phyloP scores from a whole-genome alignment of 2,113 vertebrate genomes.

The Spheniscus mendiculus region DNA sequence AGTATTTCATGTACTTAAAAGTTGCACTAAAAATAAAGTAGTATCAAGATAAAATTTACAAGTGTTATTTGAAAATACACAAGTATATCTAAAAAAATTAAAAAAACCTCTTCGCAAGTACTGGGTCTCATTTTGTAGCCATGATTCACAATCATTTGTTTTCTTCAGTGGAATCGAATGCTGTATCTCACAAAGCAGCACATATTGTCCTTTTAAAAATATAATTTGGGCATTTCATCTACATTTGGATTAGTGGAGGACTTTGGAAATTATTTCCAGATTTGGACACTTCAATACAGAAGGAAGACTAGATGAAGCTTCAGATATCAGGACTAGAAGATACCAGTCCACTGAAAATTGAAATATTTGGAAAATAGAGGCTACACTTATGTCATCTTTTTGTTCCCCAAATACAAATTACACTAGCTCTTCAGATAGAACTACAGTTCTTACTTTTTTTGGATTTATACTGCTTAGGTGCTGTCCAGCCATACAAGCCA shows the following conservation, averaged over 20 bases:
- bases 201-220: background rate
- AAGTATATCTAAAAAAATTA: background rate
- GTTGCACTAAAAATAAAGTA: background rate
- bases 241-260: background rate
- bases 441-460: slow-evolving; percentile 71
- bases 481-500: slow-evolving; percentile 94
- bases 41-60: background rate
- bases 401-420: background rate
- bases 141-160: background rate
- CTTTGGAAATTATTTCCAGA: background rate
- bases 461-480: slow-evolving; percentile 83
- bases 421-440: background rate
- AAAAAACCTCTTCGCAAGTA: background rate
- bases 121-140: too few species aligned
- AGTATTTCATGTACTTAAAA: background rate
- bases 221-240: background rate
- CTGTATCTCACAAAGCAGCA: background rate
- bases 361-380: background rate
- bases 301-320: background rate
- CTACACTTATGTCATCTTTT: background rate
- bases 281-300: background rate
- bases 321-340: background rate
- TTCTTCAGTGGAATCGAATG: background rate
- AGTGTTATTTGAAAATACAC: background rate
- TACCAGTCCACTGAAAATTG: background rate